Evolutionary conservation across 1,140 invertebrate species (phyloP).

Genomic region (Apis dorsata): DNA sequence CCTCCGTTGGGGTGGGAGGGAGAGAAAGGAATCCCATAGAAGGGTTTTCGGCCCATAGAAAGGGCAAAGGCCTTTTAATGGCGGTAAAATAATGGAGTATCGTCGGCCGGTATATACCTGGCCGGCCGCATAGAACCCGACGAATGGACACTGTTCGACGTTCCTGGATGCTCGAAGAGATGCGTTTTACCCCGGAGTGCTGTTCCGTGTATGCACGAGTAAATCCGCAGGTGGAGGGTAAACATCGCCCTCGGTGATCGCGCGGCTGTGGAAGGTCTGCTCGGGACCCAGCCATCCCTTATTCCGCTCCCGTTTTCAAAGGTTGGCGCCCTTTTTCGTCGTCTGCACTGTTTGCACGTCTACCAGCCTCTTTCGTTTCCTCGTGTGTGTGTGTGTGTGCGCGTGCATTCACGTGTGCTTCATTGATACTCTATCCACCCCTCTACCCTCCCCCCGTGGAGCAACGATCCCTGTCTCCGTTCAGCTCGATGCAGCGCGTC

Average conservation of each 20-base stretch:
- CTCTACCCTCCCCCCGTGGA: not conserved
- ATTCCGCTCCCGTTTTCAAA: constrained; percentile 41
- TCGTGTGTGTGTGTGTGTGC: not conserved
- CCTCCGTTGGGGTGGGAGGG: not conserved
- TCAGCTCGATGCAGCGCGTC: not conserved
- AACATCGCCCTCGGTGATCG: constrained; percentile 59
- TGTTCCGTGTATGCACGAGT: constrained; percentile 72
- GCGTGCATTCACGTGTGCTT: constrained; percentile 43
- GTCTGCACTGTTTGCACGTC: constrained; percentile 50
- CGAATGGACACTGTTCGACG: constrained; percentile 53
- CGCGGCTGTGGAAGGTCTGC: constrained; percentile 41
- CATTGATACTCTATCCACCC: constrained; percentile 47
- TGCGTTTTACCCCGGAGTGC: constrained; percentile 66
- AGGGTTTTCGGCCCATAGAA: constrained; percentile 32
- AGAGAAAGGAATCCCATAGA: not conserved
- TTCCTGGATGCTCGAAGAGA: constrained; percentile 55
- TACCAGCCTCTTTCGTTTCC: constrained; percentile 38
- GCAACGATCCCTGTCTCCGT: not conserved
- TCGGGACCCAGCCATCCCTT: constrained; percentile 32
- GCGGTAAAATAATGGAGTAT: constrained; percentile 58
- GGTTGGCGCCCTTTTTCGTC: constrained; percentile 54
- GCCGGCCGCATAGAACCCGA: constrained; percentile 27
- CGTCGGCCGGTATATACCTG: constrained; percentile 37
- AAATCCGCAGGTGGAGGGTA: constrained; percentile 71
- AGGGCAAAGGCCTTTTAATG: constrained; percentile 55